Base-by-base conservation (phyloP, 2,888 invertebrate species). In the Mechanitis mazaeus region DNA sequence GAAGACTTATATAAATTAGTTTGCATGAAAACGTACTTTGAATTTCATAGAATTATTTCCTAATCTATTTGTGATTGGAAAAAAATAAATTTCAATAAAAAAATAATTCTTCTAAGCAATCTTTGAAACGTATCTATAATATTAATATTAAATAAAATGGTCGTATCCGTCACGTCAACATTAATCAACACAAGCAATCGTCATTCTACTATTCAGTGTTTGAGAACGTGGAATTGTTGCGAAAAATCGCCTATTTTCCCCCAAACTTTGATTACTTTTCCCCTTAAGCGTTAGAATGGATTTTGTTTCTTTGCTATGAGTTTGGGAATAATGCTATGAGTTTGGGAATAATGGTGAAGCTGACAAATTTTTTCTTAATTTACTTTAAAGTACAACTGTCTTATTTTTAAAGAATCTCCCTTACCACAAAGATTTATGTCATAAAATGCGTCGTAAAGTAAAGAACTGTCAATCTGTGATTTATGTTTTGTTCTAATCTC, bases 201-300 rank as follows among this genome's bases (percentile, higher is more conserved):
- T 46, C 50, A 33, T 58, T 55, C 33, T n/a, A 55, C 46, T 11
- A 55, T 38, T 46, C 57, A 61, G 57, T 61, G 54, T 61, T 47
- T 54, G 33, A 20, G 38, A 35, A 55, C 50, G 50, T 35, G 62
- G 68, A 60, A 64, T 62, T 67, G 68, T 66, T 56, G 60, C 60
- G 61, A 64, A 63, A 67, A 68, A 70, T 68, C 59, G 66, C 56
- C 67, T 59, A 61, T 65, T 68, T 50, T 61, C 45, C 64, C 59
- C 64, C 50, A 55, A 70, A 70, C 59, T 70, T 69, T 67, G 69
- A 69, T 70, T 70, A 69, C 69, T 68, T 69, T 61, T 54, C 59
- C 56, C 63, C 61, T 50, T 63, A 62, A 67, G 63, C 63, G 63
- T 35, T 45, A 38, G 31, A 58, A 58, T 45, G 46, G 61, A 55